Evolutionary conservation across 1,140 invertebrate species (phyloP), one percentile per base, ranked within the genome.

Genomic region (Globodera rostochiensis): DNA sequence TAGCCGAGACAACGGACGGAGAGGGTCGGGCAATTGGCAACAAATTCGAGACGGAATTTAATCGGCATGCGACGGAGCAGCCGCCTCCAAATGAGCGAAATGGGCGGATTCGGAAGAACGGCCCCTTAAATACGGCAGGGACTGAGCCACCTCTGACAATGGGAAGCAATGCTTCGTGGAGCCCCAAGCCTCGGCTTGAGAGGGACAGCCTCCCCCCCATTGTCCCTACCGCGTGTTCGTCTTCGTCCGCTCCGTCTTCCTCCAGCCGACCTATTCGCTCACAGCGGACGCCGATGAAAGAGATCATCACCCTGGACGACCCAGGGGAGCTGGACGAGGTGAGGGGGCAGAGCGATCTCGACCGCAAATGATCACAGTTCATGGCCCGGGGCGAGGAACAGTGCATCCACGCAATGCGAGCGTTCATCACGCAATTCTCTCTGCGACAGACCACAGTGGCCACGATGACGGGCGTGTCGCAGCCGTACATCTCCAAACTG

Each of bases 381-480:
- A 89, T 88, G 85, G 46, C 73, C 21, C 81, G 86, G 25, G 88
- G 88, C 15, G 88, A 89, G 77, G 88, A 89, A 50, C 71, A 70
- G 4, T 89, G 88, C 71, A 89, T 89, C 66, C 53, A 77, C 47
- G 88, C 88, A 60, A 89, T 89, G 88, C 84, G 85, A 36, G 50
- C 80, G 45, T 89, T 89, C 81, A 89, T 89, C 67, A 89, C 86
- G 57, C 87, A 89, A 57, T 89, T 82, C 70, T 87, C 85, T 8
- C 86, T 89, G 25, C 76, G 88, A 25, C 88, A 89, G 74, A 89
- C 88, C 46, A 89, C 88, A 4, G 88, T 89, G 45, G 88, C 88
- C 15, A 80, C 80, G 69, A 88, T 88, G 88, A 88, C 88, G 47
- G 88, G 87, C 87, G 60, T 89, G 25, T 87, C 85, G 25, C 88